Base-by-base conservation (phyloP, 1,140 invertebrate genomes). In the Drosophila insularis region DNA sequence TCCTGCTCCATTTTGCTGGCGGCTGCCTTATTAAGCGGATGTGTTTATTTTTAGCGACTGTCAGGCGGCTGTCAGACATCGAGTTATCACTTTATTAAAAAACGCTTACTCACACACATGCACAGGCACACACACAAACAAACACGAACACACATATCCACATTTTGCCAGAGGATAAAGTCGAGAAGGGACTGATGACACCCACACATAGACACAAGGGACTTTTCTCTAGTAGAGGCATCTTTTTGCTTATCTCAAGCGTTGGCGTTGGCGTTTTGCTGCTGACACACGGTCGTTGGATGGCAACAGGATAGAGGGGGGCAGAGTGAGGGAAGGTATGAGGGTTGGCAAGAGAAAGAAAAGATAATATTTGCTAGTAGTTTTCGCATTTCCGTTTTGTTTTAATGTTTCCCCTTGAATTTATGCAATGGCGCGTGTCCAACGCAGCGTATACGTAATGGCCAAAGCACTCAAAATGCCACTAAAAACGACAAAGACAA, bases 341-440 rank as follows among this genome's bases (percentile, higher is more conserved):
- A 59, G 50, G 68, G 21, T 63, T 67, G 73, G 27, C 55, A 61
- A 32, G 68, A 72, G 72, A 74, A 77, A 70, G 63, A 71, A 77
- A 75, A 77, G 81, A 85, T 85, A 85, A 85, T 85, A 80, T 85
- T 81, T 74, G 78, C 78, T 81, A 80, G 77, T 79, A 85, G 74
- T 76, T 79, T 75, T 79, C 82, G 82, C 79, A 86, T 87, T 86
- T 86, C 81, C 81, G 81, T 76, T 86, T 87, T 86, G 82, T 87
- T 86, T 86, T 86, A 85, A 86, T 84, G 85, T 87, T 78, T 86
- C 84, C 32, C 87, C 81, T 85, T 87, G 81, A 85, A 85, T 87
- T 87, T 87, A 87, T 85, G 81, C 81, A 86, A 82, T 82, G 81
- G 81, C 81, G 82, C 82, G 81, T 85, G 84, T 86, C 81, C 81